A percentile compares a stretch with the other conserved stretches of the same genome.
phyloP scores from a whole-genome alignment of 2,797 vertebrate genomes.

The Lepus oiostolus region DNA sequence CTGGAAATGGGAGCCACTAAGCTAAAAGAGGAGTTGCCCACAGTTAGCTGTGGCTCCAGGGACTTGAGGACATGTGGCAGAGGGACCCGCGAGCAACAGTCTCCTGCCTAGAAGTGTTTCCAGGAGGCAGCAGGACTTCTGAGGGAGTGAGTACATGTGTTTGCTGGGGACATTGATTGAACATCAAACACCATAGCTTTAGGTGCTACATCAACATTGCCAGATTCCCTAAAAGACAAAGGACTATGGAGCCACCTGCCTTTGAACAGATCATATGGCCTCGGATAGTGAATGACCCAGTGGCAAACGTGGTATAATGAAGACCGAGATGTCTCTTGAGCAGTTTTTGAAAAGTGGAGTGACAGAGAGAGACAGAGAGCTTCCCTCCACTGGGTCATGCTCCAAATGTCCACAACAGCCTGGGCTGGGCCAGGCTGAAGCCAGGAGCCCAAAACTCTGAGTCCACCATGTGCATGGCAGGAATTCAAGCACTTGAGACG shows the following conservation, averaged over 20 bases:
- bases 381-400: too few species aligned
- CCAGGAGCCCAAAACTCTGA: too few species aligned
- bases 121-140: background rate
- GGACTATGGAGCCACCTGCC: background rate
- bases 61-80: background rate
- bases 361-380: too few species aligned
- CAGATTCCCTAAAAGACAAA: background rate
- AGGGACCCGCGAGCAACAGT: background rate
- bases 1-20: background rate
- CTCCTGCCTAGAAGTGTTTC: background rate
- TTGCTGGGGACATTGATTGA: background rate
- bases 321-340: background rate
- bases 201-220: background rate
- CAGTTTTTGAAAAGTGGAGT: background rate
- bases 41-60: background rate
- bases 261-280: background rate
- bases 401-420: too few species aligned
- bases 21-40: background rate
- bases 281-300: fast-evolving
- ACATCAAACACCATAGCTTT: background rate
- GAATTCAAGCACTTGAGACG: too few species aligned
- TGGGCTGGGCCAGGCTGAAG: too few species aligned
- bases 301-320: background rate
- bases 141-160: too few species aligned
- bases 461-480: too few species aligned